phyloP scores from a whole-genome alignment of 2,797 vertebrate genomes.

The Poeciliopsis presidionis region DNA sequence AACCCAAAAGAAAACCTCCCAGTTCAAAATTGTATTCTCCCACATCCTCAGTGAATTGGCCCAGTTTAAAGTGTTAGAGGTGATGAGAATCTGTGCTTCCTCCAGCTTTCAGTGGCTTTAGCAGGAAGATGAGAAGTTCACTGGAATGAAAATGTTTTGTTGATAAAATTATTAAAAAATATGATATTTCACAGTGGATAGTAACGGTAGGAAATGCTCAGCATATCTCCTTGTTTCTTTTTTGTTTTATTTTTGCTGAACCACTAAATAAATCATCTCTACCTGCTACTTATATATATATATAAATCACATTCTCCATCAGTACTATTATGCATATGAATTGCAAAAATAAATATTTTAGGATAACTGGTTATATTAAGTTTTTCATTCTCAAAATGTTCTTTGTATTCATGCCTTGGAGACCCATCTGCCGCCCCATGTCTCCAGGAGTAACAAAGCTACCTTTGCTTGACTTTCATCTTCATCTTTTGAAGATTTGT shows the following conservation, averaged over 20 bases:
- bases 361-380: background rate
- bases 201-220: background rate
- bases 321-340: background rate
- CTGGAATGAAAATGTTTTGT: constrained; percentile 3
- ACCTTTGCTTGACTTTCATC: background rate
- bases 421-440: background rate
- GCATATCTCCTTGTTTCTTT: background rate
- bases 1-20: background rate
- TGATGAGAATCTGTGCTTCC: background rate
- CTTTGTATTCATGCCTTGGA: background rate
- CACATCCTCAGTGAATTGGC: background rate
- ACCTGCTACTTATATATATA: background rate
- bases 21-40: background rate
- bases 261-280: background rate
- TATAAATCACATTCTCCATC: background rate
- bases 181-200: no score
- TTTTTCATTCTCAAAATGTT: background rate
- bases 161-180: background rate
- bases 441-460: background rate
- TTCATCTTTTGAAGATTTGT: background rate
- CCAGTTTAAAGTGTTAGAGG: background rate
- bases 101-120: background rate
- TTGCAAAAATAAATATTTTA: background rate
- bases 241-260: background rate
- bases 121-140: background rate